phyloP scores from a whole-genome alignment of 1,140 invertebrate genomes.

The Dolichoris vasculosae region DNA sequence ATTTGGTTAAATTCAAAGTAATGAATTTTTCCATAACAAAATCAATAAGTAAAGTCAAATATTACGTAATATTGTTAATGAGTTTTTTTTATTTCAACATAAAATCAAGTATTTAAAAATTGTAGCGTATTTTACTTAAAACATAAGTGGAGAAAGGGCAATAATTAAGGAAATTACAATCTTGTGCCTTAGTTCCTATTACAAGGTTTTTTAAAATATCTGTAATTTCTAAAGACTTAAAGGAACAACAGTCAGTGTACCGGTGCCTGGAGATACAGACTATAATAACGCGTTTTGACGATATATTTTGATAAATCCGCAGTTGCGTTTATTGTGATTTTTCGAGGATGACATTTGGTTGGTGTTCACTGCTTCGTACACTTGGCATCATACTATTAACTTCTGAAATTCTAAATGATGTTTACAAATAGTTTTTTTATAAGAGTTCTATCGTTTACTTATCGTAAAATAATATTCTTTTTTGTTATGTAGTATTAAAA shows the following conservation, averaged over 20 bases:
- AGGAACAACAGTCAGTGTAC: slow-evolving; percentile 37
- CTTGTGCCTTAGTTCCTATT: slow-evolving; percentile 60
- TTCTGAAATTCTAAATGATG: slow-evolving; percentile 34
- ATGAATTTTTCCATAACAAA: no score
- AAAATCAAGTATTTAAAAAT: not conserved
- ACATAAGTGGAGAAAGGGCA: slow-evolving; percentile 14
- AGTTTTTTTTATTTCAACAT: not conserved
- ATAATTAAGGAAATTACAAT: slow-evolving; percentile 37
- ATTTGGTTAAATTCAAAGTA: not conserved
- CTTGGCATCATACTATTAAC: slow-evolving; percentile 1
- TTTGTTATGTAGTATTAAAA: no score
- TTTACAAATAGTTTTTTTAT: not conserved
- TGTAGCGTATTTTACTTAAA: slow-evolving; percentile 53
- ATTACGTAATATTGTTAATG: not conserved
- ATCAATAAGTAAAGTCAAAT: not conserved
- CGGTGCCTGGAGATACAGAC: slow-evolving; percentile 28
- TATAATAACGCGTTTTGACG: slow-evolving; percentile 19
- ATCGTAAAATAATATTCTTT: not conserved
- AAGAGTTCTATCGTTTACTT: not conserved
- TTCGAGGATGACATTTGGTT: slow-evolving; percentile 13
- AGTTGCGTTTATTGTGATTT: slow-evolving; percentile 41
- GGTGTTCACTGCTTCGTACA: slow-evolving; percentile 44
- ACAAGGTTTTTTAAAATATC: slow-evolving; percentile 36
- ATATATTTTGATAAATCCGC: slow-evolving; percentile 35
- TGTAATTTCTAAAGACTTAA: slow-evolving; percentile 44